A percentile compares a stretch with the other conserved stretches of the same genome.
These are phyloP conservation scores for Euproctis similis DNA, from an alignment of 2,888 invertebrate genomes.

Conservation along the genomic window DNA sequence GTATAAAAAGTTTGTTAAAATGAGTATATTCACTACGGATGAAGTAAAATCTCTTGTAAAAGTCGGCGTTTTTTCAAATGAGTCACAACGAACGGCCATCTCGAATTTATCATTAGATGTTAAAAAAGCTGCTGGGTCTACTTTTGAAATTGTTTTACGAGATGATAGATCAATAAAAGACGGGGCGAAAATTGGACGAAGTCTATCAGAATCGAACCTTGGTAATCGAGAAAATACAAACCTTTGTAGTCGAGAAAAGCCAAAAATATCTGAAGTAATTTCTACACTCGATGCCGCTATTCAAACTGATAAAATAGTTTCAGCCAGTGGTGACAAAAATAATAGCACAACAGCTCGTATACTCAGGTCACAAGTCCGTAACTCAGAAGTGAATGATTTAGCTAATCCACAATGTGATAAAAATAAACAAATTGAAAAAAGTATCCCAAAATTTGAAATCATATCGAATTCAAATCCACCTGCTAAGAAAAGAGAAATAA, in stretches of 20 bases:
- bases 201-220: not conserved
- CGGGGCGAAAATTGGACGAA: too few species aligned
- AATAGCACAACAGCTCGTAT: not conserved
- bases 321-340: not conserved
- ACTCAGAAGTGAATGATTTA: not conserved
- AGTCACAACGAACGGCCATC: not conserved
- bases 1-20: slow-evolving; percentile 17
- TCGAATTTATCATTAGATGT: not conserved
- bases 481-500: slow-evolving; percentile 21
- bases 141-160: too few species aligned
- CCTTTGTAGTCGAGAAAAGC: not conserved
- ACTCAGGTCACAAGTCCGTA: not conserved
- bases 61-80: slow-evolving; percentile 1
- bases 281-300: slow-evolving; percentile 27
- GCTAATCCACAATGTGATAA: not conserved
- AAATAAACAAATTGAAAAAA: not conserved
- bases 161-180: too few species aligned
- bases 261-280: slow-evolving; percentile 7
- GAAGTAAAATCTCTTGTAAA: slow-evolving; percentile 27
- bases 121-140: not conserved
- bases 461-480: not conserved
- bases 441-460: too few species aligned
- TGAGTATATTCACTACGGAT: slow-evolving; percentile 29
- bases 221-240: not conserved
- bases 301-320: slow-evolving; percentile 27